Percentiles rank a stretch among this genome's conserved stretches.
Evolutionary conservation across 2,113 vertebrate genomes (phyloP).

Genomic region (Turdus rufiventris): DNA sequence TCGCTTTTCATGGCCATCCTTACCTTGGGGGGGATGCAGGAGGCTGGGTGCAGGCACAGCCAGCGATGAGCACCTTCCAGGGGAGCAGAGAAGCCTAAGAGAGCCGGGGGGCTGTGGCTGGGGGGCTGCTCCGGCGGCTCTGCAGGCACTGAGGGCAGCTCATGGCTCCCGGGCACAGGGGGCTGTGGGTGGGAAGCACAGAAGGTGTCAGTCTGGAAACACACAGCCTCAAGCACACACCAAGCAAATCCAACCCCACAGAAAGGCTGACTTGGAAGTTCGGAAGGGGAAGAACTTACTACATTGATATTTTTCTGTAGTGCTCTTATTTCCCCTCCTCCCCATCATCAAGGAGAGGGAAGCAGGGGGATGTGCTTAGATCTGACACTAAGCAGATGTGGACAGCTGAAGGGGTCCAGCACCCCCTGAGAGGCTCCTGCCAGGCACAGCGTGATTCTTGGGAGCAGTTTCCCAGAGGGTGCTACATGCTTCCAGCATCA

Average conservation of each 20-base stretch:
- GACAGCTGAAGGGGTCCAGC: not conserved
- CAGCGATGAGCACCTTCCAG: not conserved
- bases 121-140: not conserved
- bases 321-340: not conserved
- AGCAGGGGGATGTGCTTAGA: not conserved
- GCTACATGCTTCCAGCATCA: not conserved
- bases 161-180: not conserved
- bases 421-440: not conserved
- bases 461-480: not conserved
- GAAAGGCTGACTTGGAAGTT: not conserved
- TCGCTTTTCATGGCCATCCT: not conserved
- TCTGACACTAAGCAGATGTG: not conserved
- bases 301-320: not conserved
- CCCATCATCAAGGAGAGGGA: not conserved
- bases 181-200: not conserved
- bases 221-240: accelerated
- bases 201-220: not conserved
- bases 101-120: accelerated
- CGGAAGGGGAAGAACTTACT: not conserved
- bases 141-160: not conserved
- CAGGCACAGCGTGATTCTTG: not conserved
- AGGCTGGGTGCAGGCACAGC: not conserved
- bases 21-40: conserved; percentile 16
- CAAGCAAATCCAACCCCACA: not conserved
- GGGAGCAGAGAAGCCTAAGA: not conserved